Conservation (phyloP, 1,140 invertebrate species). For the Papilio polytes region DNA sequence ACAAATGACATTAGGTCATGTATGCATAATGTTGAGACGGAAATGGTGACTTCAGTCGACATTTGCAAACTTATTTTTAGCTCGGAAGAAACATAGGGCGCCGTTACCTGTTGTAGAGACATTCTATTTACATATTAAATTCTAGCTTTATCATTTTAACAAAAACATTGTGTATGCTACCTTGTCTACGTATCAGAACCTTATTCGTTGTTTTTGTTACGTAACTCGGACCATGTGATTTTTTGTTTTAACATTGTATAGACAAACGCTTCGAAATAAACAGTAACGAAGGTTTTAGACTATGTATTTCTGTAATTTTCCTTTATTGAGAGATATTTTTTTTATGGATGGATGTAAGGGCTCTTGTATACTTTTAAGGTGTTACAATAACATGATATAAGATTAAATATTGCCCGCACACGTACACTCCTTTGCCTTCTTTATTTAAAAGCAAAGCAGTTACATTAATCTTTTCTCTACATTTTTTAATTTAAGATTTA, state of each 20-base stretch:
- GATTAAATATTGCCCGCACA: not conserved
- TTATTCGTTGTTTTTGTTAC: not conserved
- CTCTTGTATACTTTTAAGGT: not conserved
- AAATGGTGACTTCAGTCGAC: not conserved
- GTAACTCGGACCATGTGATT: not conserved
- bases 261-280: not conserved
- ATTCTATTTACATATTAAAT: slow-evolving; percentile 39
- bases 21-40: slow-evolving; percentile 32
- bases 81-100: slow-evolving; percentile 17
- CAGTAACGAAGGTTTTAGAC: not conserved
- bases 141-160: slow-evolving; percentile 35
- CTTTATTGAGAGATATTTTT: too few relatives aligned
- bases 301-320: not conserved
- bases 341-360: too few relatives aligned
- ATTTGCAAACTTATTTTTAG: slow-evolving; percentile 32
- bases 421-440: not conserved
- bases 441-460: not conserved
- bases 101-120: slow-evolving; percentile 31
- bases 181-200: not conserved
- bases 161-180: slow-evolving; percentile 19
- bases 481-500: not conserved
- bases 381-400: not conserved
- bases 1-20: slow-evolving; percentile 15
- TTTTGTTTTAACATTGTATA: not conserved
- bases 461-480: not conserved